Percentiles rank a stretch among this genome's conserved stretches.
Evolutionary conservation across 2,888 invertebrate species (phyloP).

Genomic region (Automeris io): DNA sequence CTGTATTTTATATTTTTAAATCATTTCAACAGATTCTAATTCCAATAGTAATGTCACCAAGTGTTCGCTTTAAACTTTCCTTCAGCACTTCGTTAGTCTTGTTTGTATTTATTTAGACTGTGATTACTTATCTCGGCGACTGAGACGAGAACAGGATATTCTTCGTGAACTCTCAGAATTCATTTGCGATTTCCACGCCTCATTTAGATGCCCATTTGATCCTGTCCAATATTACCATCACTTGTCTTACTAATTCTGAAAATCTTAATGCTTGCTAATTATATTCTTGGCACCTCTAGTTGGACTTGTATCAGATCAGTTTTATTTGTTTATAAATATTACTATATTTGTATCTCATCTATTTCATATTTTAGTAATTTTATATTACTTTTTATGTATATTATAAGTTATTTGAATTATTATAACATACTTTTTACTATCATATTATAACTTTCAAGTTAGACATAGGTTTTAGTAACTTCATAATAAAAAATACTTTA

Average conservation of each 20-base stretch:
- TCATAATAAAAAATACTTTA: too few species aligned
- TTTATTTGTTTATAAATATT: not conserved
- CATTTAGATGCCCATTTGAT: conserved; percentile 29
- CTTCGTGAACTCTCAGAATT: conserved; percentile 35
- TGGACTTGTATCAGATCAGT: not conserved
- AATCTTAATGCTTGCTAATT: not conserved
- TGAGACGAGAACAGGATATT: conserved; percentile 58
- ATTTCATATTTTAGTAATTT: too few species aligned
- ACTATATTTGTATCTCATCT: too few species aligned
- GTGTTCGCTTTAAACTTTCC: conserved; percentile 62
- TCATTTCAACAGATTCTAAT: not conserved
- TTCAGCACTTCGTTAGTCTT: conserved; percentile 69
- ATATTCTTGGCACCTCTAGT: too few species aligned
- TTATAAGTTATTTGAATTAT: too few species aligned
- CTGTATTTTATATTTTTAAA: not conserved
- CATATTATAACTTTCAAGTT: too few species aligned
- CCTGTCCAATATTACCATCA: conserved; percentile 14
- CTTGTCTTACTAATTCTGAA: not conserved
- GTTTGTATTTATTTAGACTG: conserved; percentile 69
- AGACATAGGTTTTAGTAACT: too few species aligned
- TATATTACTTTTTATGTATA: too few species aligned
- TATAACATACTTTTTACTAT: too few species aligned
- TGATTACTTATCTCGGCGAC: conserved; percentile 63
- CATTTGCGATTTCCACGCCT: conserved; percentile 38
- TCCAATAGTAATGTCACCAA: conserved; percentile 29